phyloP scores from a whole-genome alignment of 2,888 invertebrate species.

The Drosophila tripunctata region DNA sequence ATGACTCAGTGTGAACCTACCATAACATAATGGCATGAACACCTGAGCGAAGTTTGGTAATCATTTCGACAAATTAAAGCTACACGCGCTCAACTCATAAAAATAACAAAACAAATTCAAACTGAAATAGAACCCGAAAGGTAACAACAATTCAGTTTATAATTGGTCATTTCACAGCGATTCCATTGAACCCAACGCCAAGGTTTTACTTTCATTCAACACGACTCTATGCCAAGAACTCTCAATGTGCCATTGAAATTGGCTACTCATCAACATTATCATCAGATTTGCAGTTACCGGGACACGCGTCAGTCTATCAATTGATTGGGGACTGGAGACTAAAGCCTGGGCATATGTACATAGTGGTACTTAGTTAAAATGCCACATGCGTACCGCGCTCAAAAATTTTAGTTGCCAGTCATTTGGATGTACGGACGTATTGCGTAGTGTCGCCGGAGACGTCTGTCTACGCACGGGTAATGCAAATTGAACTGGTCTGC shows the following conservation, averaged over 20 bases:
- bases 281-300: slow-evolving; percentile 11
- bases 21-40: neutral
- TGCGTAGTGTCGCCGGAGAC: slow-evolving; percentile 56
- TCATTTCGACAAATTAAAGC: slow-evolving; percentile 14
- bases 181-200: neutral
- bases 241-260: slow-evolving; percentile 33
- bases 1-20: no score
- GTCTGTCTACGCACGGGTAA: slow-evolving; percentile 66
- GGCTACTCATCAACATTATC: slow-evolving; percentile 20
- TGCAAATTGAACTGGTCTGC: slow-evolving; percentile 48
- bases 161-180: neutral
- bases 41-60: slow-evolving; percentile 16
- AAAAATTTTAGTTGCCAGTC: slow-evolving; percentile 41
- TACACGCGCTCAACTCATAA: slow-evolving; percentile 32
- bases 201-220: slow-evolving; percentile 62
- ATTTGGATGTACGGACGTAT: slow-evolving; percentile 56
- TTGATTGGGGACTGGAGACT: neutral
- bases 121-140: neutral
- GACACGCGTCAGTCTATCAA: slow-evolving; percentile 29
- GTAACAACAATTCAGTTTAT: neutral
- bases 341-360: slow-evolving; percentile 1
- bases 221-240: slow-evolving; percentile 42
- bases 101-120: neutral
- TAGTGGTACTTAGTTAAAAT: slow-evolving; percentile 42
- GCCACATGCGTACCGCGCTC: slow-evolving; percentile 37